Evolutionary conservation across 1,140 invertebrate species (phyloP).

Genomic region (Cydia amplana): DNA sequence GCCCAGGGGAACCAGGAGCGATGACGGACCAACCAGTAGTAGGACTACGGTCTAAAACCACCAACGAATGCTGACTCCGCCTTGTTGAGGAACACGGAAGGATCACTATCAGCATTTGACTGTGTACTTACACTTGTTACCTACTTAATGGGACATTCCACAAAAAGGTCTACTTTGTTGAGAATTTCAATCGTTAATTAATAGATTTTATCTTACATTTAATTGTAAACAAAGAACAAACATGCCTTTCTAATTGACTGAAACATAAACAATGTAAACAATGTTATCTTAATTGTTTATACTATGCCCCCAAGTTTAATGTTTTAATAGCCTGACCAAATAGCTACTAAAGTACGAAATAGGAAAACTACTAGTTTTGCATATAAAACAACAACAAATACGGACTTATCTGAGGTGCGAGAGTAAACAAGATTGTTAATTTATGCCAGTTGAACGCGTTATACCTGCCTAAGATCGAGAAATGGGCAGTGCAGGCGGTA

Average conservation of each 20-base stretch:
- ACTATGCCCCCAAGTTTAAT: neutral
- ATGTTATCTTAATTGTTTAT: neutral
- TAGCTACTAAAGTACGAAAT: neutral
- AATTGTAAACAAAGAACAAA: neutral
- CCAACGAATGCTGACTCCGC: too few species aligned
- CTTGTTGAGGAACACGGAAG: too few species aligned
- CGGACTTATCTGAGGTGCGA: conserved; percentile 10
- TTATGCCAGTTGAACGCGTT: conserved; percentile 13
- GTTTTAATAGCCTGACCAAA: neutral
- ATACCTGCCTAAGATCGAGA: conserved; percentile 20
- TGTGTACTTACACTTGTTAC: too few species aligned
- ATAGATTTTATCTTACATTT: neutral
- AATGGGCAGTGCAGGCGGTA: neutral
- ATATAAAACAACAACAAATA: conserved; percentile 26
- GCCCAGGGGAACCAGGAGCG: too few species aligned
- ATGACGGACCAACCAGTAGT: too few species aligned
- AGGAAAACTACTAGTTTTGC: conserved; percentile 18
- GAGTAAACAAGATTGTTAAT: conserved; percentile 26
- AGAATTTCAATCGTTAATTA: neutral
- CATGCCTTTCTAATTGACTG: neutral
- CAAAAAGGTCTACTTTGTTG: too few species aligned
- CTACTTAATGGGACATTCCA: too few species aligned
- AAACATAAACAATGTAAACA: neutral
- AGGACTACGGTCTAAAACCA: too few species aligned
- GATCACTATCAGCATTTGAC: too few species aligned